Base-by-base conservation (phyloP, 1,140 invertebrate species). In the Drosophila subobscura region DNA sequence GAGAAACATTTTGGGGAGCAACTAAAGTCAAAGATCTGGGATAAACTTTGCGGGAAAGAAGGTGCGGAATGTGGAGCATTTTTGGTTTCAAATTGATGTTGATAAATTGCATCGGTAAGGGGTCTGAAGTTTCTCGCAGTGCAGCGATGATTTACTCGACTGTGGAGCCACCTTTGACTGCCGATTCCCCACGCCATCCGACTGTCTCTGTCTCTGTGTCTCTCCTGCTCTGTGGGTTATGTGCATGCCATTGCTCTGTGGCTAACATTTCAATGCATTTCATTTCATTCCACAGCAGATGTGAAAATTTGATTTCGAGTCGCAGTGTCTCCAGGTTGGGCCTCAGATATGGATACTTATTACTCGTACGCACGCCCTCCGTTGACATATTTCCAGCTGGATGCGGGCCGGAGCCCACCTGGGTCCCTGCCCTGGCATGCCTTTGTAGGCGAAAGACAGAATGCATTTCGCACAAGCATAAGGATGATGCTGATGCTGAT, bases 221-320 rank as follows among this genome's bases (percentile, higher is more conserved):
- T 33, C 25, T n/a, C n/a, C n/a, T n/a, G n/a, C n/a, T 49, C 45
- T 37, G 37, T 51, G 33, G 42, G 42, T 51, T 37, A 40, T n/a
- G n/a, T 72, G 76, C 75, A 84, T 84, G 72, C 57, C 80, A 77
- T 60, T 58, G 51, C 68, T 73, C 67, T 67, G 65, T 76, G 68
- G 68, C 74, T 81, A 86, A 86, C 74, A 86, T 86, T 86, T 88
- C 81, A 86, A 86, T 86, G 83, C 83, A 81, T 65, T 81, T 76
- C 63, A 75, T 46, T 58, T 25, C 55, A 58, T 54, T 67, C 63
- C 78, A 27, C 44, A 47, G 73, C 72, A 72, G 47, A 80, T 85
- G 81, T 86, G 83, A 74, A 88, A 86, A 88, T 86, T 88, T 86
- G 81, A 86, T 86, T 88, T 60, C 14, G 60, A 67, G 42, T 67